phyloP scores from a whole-genome alignment of 1,140 invertebrate species.

The Drosophila burlai region DNA sequence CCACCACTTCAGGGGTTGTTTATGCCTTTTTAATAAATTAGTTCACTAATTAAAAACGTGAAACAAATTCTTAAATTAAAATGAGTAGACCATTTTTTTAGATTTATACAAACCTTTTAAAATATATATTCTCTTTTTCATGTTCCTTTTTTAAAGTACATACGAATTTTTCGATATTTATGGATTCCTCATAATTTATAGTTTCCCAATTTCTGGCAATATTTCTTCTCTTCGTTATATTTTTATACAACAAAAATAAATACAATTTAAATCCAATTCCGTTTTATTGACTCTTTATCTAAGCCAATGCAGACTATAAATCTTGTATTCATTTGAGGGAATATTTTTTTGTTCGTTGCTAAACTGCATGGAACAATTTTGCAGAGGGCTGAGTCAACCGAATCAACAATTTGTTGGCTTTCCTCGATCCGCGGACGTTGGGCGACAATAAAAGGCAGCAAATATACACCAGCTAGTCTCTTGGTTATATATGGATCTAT shows the following conservation, averaged over 20 bases:
- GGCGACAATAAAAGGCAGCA: constrained; percentile 53
- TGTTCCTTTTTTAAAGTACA: background rate
- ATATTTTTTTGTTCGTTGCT: constrained; percentile 15
- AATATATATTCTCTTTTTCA: too few relatives aligned
- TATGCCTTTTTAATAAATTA: too few relatives aligned
- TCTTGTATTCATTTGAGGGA: constrained; percentile 51
- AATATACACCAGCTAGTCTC: constrained; percentile 32
- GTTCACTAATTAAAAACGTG: too few relatives aligned
- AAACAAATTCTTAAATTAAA: too few relatives aligned
- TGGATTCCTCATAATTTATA: background rate
- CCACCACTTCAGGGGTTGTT: too few relatives aligned
- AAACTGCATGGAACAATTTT: constrained; percentile 61
- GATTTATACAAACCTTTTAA: background rate
- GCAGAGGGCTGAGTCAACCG: constrained; percentile 69
- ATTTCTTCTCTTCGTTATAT: background rate
- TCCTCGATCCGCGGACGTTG: constrained; percentile 10
- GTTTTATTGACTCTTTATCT: constrained; percentile 21
- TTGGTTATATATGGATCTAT: constrained; percentile 10
- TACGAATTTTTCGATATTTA: background rate
- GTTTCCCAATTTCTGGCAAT: background rate
- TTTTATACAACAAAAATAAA: background rate
- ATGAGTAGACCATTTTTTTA: too few relatives aligned
- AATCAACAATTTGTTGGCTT: constrained; percentile 75
- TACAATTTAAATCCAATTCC: constrained; percentile 27
- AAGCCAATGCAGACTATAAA: constrained; percentile 48